These are phyloP conservation scores for Asarcornis scutulata DNA, from an alignment of 2,113 vertebrate genomes.

Conservation along the genomic window DNA sequence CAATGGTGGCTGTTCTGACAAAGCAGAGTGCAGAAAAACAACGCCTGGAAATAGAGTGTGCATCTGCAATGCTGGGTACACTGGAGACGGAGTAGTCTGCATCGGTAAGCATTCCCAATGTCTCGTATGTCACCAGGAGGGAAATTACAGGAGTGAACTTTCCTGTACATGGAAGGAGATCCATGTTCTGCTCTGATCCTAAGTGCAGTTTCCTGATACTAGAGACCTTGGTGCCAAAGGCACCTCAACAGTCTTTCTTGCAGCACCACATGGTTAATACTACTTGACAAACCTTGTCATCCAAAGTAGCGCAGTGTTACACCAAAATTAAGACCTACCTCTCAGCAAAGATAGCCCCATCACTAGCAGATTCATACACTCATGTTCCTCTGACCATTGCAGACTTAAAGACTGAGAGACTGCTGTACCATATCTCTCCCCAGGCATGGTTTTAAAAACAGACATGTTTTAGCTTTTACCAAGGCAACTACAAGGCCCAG, in stretches of 20 bases:
- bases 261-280: fast-evolving
- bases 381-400: background rate
- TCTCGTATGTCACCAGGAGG: fast-evolving
- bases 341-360: background rate
- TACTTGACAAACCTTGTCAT: background rate
- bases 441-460: background rate
- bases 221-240: background rate
- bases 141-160: background rate
- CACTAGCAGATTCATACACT: background rate
- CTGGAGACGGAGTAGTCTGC: conserved; percentile 89
- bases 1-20: conserved; percentile 87
- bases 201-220: background rate
- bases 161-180: background rate
- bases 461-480: background rate
- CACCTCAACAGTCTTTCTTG: background rate
- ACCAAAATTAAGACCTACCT: background rate
- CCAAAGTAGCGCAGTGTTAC: background rate
- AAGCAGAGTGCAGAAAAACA: conserved; percentile 86
- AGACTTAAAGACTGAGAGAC: background rate
- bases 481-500: background rate
- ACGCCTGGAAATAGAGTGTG: conserved; percentile 83
- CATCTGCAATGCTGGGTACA: conserved; percentile 79
- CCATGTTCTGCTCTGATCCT: background rate
- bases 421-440: background rate
- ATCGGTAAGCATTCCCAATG: conserved; percentile 68